Evolutionary conservation across 2,113 vertebrate species (phyloP), one percentile per base, ranked within the genome.

Genomic region (Rattus norvegicus): DNA sequence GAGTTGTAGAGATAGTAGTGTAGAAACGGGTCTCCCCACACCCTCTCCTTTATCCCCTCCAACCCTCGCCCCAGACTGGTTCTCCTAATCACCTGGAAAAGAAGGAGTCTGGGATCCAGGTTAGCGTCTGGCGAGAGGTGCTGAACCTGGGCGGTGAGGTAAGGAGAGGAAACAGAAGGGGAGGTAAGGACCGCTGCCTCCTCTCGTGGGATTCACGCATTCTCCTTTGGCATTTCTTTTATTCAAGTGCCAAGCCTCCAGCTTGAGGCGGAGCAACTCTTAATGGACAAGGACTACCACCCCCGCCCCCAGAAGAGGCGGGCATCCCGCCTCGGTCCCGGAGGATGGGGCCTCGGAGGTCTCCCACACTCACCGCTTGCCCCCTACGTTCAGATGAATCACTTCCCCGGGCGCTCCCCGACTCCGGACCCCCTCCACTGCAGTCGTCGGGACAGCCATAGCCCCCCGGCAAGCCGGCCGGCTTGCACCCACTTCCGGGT

Each of bases 41-140:
- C 17, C 17, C 67, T 33, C 20, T 36, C 77, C 85, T 72, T 36
- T 8, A 39, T 20, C 54, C 39, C 14, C n/a, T 20, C 17, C 47
- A 7, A 17, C 16, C 47, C 59, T 36, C 26, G 0, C 56, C 67
- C 80, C 91, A 61, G 76, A 94, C 73, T 30, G 69, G 69, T 67
- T 72, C 80, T 73, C 65, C 65, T 69, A 94, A 96, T 72, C 49
- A 99, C 99, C 99, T 99, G 97, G 99, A 99, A 96, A 99, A 99
- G 81, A 99, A 99, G 10, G 99, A 99, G 98, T 99, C 99, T 4
- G 99, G 99, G 76, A 99, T 99, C 99, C 99, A 99, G 0, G 99
- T 99, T 81, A 99, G 98, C 0, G 99, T 99, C 98, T 99, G 99
- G 63, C 99, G 98, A 94, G 99, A 99, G 72, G 99, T 99, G 97